phyloP scores from a whole-genome alignment of 2,888 invertebrate genomes.

The Eulithis prunata region DNA sequence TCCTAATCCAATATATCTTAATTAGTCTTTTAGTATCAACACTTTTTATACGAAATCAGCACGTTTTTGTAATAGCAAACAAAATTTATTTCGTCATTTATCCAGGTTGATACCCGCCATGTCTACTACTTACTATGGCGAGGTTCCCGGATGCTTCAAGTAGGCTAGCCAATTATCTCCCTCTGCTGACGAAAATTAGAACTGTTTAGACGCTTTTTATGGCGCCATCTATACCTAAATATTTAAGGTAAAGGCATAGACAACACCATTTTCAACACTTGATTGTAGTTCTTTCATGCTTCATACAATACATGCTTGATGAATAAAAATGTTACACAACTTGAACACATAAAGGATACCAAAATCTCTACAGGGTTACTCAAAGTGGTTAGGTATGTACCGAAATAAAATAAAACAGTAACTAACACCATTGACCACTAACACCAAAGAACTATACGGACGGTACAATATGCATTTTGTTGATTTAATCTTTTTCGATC shows the following conservation, averaged over 20 bases:
- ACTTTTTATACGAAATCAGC: constrained; percentile 82
- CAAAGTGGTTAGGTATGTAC: no score
- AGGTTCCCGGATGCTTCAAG: constrained; percentile 87
- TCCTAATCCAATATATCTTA: constrained; percentile 86
- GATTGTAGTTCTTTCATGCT: constrained; percentile 7
- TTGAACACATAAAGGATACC: no score
- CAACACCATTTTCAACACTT: constrained; percentile 24
- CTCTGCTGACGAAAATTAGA: constrained; percentile 70
- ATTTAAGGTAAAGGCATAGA: constrained; percentile 52
- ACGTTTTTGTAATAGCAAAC: constrained; percentile 84
- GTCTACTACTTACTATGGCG: constrained; percentile 92
- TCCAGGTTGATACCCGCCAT: constrained; percentile 91
- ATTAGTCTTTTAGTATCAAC: constrained; percentile 83
- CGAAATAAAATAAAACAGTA: no score
- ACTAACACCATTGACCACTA: no score
- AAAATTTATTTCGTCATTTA: constrained; percentile 86
- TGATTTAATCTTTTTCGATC: no score
- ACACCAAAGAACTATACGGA: no score
- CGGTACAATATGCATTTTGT: no score
- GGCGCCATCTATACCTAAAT: constrained; percentile 70
- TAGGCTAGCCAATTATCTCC: constrained; percentile 82
- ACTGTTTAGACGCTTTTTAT: constrained; percentile 58
- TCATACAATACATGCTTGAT: no score
- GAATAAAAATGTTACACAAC: no score
- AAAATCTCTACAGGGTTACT: no score